Evolutionary conservation across 2,113 vertebrate genomes (phyloP).

Genomic region (Thamnaconus septentrionalis): DNA sequence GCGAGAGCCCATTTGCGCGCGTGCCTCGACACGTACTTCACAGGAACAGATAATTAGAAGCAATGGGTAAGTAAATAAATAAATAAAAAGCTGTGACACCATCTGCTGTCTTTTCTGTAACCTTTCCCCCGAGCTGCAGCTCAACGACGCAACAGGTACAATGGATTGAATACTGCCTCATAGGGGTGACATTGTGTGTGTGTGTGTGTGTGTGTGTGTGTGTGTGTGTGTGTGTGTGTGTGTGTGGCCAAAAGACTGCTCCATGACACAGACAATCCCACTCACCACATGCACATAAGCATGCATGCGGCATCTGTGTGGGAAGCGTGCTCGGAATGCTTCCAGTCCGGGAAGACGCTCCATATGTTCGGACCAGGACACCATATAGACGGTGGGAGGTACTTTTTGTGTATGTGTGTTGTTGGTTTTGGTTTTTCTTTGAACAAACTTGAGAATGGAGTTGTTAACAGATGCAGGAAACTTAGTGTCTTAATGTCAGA

Average conservation of each 20-base stretch:
- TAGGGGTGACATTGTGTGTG: neutral
- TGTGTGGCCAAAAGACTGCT: conserved; percentile 4
- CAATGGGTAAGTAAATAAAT: conserved; percentile 80
- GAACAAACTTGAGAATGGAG: conserved; percentile 1
- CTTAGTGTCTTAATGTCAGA: neutral
- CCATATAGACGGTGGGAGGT: conserved; percentile 2
- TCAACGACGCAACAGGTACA: conserved; percentile 52
- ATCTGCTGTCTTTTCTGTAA: conserved; percentile 20
- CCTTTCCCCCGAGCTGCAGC: neutral
- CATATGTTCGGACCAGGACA: conserved; percentile 43
- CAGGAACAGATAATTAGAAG: conserved; percentile 86
- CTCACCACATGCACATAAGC: conserved; percentile 17
- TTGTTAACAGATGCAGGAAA: conserved; percentile 15
- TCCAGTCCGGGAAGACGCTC: conserved; percentile 7
- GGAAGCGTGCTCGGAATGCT: conserved; percentile 24
- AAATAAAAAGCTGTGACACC: conserved; percentile 72
- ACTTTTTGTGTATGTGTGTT: neutral
- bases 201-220: neutral
- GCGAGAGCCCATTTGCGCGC: conserved; percentile 5
- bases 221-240: neutral
- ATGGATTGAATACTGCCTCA: conserved; percentile 72
- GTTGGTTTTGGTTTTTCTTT: neutral
- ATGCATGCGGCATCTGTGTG: conserved; percentile 21
- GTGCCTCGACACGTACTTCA: conserved; percentile 75
- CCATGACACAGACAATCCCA: conserved; percentile 8